Evolutionary conservation across 1,140 invertebrate species (phyloP).

Genomic region (Yoshiicerus persimilis): DNA sequence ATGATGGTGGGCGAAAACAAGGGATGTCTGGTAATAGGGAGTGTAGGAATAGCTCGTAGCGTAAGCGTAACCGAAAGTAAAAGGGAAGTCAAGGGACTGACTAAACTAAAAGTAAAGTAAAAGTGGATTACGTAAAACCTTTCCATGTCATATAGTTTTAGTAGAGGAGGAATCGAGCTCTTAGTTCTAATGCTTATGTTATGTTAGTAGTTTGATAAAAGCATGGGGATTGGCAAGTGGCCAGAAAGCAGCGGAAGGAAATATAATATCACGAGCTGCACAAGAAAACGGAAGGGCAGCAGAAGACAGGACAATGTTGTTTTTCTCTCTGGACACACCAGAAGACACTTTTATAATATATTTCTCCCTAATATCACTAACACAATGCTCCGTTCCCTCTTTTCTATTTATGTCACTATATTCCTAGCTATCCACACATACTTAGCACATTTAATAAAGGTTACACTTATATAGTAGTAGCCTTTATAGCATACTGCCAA

Average conservation of each 20-base stretch:
- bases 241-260: background rate
- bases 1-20: background rate
- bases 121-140: slow-evolving; percentile 13
- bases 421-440: background rate
- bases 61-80: background rate
- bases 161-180: background rate
- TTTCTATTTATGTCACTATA: background rate
- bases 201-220: slow-evolving; percentile 8
- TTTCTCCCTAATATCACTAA: background rate
- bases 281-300: background rate
- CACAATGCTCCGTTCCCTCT: background rate
- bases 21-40: background rate
- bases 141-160: slow-evolving; percentile 1
- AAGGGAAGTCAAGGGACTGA: background rate
- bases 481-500: background rate
- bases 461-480: background rate
- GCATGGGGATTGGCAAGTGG: slow-evolving; percentile 6
- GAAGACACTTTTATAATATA: background rate
- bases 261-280: background rate
- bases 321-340: background rate
- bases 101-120: background rate
- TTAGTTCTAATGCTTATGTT: slow-evolving; percentile 19
- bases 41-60: background rate
- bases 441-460: background rate
- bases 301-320: slow-evolving; percentile 11